Base-by-base conservation (phyloP, 92 coral and sea anemone species). In the Umimayanthus chanpuru region DNA sequence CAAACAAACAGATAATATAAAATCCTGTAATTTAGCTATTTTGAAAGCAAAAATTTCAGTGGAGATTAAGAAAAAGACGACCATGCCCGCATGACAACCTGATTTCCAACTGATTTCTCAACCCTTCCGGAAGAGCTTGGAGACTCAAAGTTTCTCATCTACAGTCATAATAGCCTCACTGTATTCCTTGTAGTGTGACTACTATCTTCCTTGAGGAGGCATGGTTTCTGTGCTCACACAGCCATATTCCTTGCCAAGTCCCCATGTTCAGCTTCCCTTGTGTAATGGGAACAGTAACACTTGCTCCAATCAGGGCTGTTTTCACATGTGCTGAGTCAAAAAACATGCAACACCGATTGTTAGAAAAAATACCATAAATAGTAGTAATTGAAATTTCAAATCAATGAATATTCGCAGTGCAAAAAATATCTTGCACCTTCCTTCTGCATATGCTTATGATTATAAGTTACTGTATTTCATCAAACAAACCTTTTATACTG, bases 221-320 rank as follows among this genome's bases (percentile, higher is more conserved):
- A 64, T 86, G 96, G 79, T 97, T 88, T 82, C 99, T 89, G 85
- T 97, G 99, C 87, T 97, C 99, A 90, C 99, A 97, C 50, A 97
- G 93, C 99, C 99, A 97, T 32, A 97, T 93, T 81, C 99, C 99
- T 83, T 97, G 99, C 99, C 99, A 97, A 7, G 97, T 97, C 38
- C 99, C 99, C 64, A 97, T 89, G 81, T 93, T 94, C 49, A 97
- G 93, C 80, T 94, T 97, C 3, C 99, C 99, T 85, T 92, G 90
- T 32, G 98, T 89, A 70, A 95, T 93, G 25, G 99, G 99, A 12
- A 95, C 73, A 11, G 99, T 95, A 30, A 97, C 85, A 92, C 96
- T 94, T 15, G 97, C 97, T 58, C 99, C 99, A 90, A 97, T 89
- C 26, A 97, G 90, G 25, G 97, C 92, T 9, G 99, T 95, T 85